Evolutionary conservation across 2,888 invertebrate genomes (phyloP).

Genomic region (Allolobophora icterica): DNA sequence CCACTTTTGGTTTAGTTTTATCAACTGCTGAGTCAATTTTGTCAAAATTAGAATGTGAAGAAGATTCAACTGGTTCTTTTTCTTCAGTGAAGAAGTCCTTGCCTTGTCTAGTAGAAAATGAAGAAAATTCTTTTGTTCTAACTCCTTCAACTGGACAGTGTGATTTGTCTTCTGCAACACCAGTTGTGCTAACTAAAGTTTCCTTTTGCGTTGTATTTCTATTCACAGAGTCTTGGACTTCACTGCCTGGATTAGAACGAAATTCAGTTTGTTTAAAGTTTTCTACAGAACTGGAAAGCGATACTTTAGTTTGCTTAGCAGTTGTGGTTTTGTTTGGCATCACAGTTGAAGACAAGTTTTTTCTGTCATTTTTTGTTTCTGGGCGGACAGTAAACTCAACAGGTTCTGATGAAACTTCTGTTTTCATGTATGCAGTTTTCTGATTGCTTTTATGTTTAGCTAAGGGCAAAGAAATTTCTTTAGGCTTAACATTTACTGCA

Average conservation of each 20-base stretch:
- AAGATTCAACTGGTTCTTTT: neutral
- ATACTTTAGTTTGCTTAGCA: neutral
- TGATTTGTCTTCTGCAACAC: neutral
- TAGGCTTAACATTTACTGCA: neutral
- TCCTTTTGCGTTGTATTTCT: neutral
- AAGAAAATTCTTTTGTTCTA: neutral
- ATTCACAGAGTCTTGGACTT: neutral
- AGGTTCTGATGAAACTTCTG: neutral
- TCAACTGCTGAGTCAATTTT: neutral
- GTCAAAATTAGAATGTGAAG: neutral
- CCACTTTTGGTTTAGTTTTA: neutral
- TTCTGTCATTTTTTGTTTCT: neutral
- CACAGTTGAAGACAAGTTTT: neutral
- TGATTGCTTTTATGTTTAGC: neutral
- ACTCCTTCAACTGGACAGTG: constrained; percentile 7
- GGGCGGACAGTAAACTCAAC: neutral
- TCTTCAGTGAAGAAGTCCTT: constrained; percentile 8
- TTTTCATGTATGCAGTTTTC: neutral
- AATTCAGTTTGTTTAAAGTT: neutral
- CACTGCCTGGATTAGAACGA: neutral
- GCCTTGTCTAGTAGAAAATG: neutral
- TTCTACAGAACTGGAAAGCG: neutral
- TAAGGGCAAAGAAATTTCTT: neutral
- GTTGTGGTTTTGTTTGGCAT: neutral
- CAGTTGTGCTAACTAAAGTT: neutral